phyloP scores from a whole-genome alignment of 2,113 vertebrate genomes.

The Psittacus erithacus region DNA sequence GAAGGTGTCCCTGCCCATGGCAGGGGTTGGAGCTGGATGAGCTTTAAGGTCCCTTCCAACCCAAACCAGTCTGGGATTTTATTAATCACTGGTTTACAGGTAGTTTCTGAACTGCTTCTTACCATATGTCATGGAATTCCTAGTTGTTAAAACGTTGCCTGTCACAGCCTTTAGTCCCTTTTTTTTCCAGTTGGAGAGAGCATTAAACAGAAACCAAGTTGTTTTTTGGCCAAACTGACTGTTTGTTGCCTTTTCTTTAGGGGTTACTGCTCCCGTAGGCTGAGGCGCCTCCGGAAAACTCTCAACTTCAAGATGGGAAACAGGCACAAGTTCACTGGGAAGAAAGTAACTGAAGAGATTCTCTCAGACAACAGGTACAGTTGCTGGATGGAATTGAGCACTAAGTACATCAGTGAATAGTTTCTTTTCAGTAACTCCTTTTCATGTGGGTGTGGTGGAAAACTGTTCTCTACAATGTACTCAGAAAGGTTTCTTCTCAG shows the following conservation, averaged over 20 bases:
- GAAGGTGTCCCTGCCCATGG: background rate
- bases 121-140: background rate
- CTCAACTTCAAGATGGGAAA: conserved; percentile 98
- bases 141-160: background rate
- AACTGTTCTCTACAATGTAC: background rate
- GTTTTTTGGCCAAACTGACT: background rate
- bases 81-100: background rate
- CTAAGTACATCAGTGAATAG: background rate
- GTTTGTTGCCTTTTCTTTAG: conserved; percentile 66
- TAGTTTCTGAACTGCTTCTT: background rate
- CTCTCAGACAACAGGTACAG: conserved; percentile 91
- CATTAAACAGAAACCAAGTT: background rate
- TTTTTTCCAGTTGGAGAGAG: background rate
- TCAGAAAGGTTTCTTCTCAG: background rate
- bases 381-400: background rate
- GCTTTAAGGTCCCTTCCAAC: background rate
- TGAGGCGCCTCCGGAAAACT: conserved; percentile 93
- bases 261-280: conserved; percentile 94
- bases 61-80: background rate
- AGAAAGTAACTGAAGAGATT: conserved; percentile 93
- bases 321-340: conserved; percentile 95
- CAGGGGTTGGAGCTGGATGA: background rate
- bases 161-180: background rate
- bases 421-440: background rate
- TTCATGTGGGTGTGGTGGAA: background rate